These are phyloP conservation scores for Sternarchorhynchus goeldii DNA, from an alignment of 2,797 vertebrate species.

Conservation along the genomic window DNA sequence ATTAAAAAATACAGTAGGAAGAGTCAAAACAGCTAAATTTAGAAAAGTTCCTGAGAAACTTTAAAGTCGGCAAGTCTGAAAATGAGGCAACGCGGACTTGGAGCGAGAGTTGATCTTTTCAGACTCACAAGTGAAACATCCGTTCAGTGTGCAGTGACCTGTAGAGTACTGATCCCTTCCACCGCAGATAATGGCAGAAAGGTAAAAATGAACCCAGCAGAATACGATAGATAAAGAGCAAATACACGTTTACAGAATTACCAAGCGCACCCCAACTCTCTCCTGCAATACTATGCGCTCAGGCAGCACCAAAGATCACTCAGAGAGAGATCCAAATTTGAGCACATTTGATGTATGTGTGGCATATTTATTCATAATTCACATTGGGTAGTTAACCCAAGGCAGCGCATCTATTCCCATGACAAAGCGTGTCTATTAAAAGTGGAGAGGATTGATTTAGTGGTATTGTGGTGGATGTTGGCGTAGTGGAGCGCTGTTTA, in stretches of 20 bases:
- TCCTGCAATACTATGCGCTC: too few relatives aligned
- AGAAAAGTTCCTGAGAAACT: slow-evolving; percentile 38
- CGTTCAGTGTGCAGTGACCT: neutral
- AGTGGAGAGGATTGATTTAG: slow-evolving; percentile 60
- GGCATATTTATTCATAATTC: too few relatives aligned
- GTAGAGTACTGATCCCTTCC: neutral
- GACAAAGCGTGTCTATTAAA: slow-evolving; percentile 41
- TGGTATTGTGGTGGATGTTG: slow-evolving; percentile 51
- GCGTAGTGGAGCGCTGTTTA: slow-evolving; percentile 53
- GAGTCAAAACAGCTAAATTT: slow-evolving; percentile 30
- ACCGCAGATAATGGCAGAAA: too few relatives aligned
- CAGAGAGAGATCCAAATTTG: too few relatives aligned
- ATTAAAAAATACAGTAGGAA: slow-evolving; percentile 27
- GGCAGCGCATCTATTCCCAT: neutral
- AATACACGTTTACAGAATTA: too few relatives aligned
- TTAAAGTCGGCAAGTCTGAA: slow-evolving; percentile 40
- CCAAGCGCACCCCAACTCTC: too few relatives aligned
- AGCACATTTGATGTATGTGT: too few relatives aligned
- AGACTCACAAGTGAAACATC: slow-evolving; percentile 10
- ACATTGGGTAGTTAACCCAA: neutral
- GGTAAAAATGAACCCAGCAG: too few relatives aligned
- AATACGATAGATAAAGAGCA: too few relatives aligned
- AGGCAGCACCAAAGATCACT: too few relatives aligned
- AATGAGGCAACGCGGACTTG: slow-evolving; percentile 30
- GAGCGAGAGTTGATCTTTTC: neutral